Percentiles rank a stretch among this genome's conserved stretches.
Conservation (phyloP, 2,113 vertebrate genomes). For the Chaetodon trifascialis region DNA sequence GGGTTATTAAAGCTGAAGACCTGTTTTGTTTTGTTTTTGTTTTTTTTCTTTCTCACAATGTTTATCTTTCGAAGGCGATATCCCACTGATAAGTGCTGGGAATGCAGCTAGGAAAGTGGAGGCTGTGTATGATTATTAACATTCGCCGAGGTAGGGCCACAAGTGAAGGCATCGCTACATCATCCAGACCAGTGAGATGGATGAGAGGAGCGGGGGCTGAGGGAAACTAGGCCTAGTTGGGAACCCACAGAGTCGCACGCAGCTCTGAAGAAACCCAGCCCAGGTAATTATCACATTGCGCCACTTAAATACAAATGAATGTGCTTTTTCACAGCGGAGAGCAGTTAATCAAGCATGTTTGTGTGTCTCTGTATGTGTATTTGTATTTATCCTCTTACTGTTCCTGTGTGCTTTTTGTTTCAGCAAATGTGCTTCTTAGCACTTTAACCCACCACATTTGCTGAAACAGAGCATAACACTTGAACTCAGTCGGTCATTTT, state of each 20-base stretch:
- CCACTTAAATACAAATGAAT: constrained; percentile 69
- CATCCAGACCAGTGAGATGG: constrained; percentile 63
- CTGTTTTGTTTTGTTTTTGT: no score
- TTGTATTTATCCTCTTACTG: background rate
- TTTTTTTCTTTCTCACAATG: constrained; percentile 2
- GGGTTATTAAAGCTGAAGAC: constrained; percentile 44
- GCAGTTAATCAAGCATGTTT: constrained; percentile 52
- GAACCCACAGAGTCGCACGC: constrained; percentile 36
- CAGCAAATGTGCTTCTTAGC: background rate
- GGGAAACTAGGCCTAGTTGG: constrained; percentile 59
- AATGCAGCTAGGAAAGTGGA: constrained; percentile 47
- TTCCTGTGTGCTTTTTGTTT: background rate
- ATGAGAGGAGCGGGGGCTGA: constrained; percentile 38
- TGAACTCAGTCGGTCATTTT: constrained; percentile 20
- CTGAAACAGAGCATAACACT: background rate
- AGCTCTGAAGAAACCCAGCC: constrained; percentile 48
- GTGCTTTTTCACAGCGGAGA: constrained; percentile 47
- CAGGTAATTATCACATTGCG: constrained; percentile 60
- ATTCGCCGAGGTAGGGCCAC: constrained; percentile 52
- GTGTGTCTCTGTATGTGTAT: background rate
- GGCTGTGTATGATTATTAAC: constrained; percentile 66
- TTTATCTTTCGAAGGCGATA: constrained; percentile 34
- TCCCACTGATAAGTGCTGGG: constrained; percentile 44
- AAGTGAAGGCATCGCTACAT: constrained; percentile 65
- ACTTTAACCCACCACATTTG: constrained; percentile 3